Base-by-base conservation (phyloP, 1,140 invertebrate genomes). In the Muscidifurax raptorellus region DNA sequence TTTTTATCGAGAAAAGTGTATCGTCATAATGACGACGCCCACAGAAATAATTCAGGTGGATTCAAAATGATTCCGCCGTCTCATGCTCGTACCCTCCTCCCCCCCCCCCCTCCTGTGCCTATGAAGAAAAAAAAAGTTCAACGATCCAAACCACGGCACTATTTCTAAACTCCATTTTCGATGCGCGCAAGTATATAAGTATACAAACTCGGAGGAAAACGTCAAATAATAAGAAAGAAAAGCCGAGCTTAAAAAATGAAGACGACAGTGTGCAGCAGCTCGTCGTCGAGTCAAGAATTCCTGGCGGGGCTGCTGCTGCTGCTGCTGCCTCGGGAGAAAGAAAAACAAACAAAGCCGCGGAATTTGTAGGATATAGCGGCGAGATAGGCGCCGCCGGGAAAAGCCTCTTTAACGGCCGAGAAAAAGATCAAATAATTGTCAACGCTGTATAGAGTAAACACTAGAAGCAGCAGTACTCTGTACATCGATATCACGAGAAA, bases 51-150 rank as follows among this genome's bases (percentile, higher is more conserved):
- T 76, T 44, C 36, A 12, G 13, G 27, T 28, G 40, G 27, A 32
- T 59, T 74, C 36, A 71, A 74, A 81, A 81, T 81, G 59, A 81
- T 81, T 32, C n/a, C 18, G 80, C 71, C 30, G 72, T 44, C 71
- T 82, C 81, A 82, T 67, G 52, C 30, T 5, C 30, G 0, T 15
- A 18, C n/a, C 4, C 72, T 6, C 25, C n/a, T 5, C 28, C 15
- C 13, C 4, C 36, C 9, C 36, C 3, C 9, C 36, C 36, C 36
- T 40, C 36, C 36, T 40, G 9, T 9, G 9, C 3, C 36, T 40
- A 5, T 40, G 36, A 40, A 9, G 30, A 27, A 67, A 47, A 28
- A 30, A 76, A 59, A 36, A 74, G 36, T 27, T 72, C n/a, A 25
- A 27, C 25, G 52, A 25, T 36, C 25, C 52, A 59, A 12, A 10